phyloP scores from a whole-genome alignment of 2,797 vertebrate species.

The Onychomys torridus region DNA sequence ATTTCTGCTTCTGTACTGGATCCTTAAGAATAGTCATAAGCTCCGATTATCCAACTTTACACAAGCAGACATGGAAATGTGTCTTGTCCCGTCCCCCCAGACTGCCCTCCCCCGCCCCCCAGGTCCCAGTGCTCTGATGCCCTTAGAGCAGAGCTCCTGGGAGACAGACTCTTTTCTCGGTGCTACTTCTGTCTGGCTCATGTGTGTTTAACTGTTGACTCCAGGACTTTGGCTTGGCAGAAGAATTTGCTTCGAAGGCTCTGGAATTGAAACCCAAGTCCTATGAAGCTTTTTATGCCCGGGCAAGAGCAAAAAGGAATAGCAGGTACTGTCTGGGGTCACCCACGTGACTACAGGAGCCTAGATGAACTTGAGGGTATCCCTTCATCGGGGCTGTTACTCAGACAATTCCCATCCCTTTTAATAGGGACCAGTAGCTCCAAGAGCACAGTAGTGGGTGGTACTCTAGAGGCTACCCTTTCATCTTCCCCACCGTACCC shows the following conservation, averaged over 20 bases:
- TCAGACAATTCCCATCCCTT: not conserved
- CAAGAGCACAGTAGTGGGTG: not conserved
- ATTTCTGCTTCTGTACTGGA: not conserved
- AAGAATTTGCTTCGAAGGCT: constrained; percentile 98
- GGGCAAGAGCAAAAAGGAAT: constrained; percentile 98
- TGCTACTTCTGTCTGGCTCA: constrained; percentile 19
- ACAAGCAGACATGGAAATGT: not conserved
- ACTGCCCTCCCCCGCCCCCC: not conserved
- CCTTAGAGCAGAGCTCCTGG: not conserved
- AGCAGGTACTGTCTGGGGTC: constrained; percentile 92
- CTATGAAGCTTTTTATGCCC: constrained; percentile 97
- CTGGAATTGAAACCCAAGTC: constrained; percentile 98
- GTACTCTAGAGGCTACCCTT: not conserved
- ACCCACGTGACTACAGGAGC: not conserved
- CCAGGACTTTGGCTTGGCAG: constrained; percentile 99
- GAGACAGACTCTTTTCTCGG: not conserved
- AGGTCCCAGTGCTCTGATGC: not conserved
- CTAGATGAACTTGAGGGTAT: not conserved
- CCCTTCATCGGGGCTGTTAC: not conserved
- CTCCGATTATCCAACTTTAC: not conserved
- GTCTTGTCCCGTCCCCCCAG: not conserved
- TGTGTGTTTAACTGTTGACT: constrained; percentile 29
- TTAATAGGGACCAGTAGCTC: not conserved
- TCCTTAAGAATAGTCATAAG: not conserved
- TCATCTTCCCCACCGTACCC: not conserved